phyloP scores from a whole-genome alignment of 2,888 invertebrate species.

The Fissipunctia ypsillon region DNA sequence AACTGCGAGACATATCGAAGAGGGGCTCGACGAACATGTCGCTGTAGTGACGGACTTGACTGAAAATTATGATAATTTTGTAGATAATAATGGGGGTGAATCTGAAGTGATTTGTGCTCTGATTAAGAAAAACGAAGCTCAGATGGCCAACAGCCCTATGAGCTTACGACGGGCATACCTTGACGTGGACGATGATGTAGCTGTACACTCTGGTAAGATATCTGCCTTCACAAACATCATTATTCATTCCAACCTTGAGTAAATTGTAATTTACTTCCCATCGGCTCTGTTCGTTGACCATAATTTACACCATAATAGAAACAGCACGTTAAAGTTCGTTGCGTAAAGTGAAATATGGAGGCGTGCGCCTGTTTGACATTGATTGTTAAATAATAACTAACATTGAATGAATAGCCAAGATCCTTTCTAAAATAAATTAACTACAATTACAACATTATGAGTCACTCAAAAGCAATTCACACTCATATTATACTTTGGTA shows the following conservation, averaged over 20 bases:
- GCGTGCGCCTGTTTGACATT: conserved; percentile 68
- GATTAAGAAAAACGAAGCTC: conserved; percentile 86
- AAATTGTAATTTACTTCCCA: conserved; percentile 65
- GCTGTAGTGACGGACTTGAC: conserved; percentile 83
- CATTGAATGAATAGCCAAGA: conserved; percentile 60
- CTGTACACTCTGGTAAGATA: conserved; percentile 93
- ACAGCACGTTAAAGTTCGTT: conserved; percentile 57
- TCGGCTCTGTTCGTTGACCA: conserved; percentile 50
- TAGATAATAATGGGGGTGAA: conserved; percentile 84
- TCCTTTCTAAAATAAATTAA: conserved; percentile 71
- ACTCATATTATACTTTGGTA: background rate
- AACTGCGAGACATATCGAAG: conserved; percentile 88
- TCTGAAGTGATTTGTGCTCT: conserved; percentile 85
- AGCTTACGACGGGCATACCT: conserved; percentile 88
- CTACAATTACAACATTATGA: conserved; percentile 47
- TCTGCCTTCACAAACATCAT: conserved; percentile 28
- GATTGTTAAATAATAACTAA: conserved; percentile 64
- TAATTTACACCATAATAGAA: conserved; percentile 63
- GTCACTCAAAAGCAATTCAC: conserved; percentile 38
- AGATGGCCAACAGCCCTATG: conserved; percentile 83
- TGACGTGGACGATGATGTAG: conserved; percentile 92
- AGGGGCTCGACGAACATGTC: conserved; percentile 82
- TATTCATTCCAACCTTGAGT: conserved; percentile 52
- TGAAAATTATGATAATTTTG: conserved; percentile 85
- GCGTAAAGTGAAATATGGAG: conserved; percentile 68